phyloP scores from a whole-genome alignment of 2,113 vertebrate species.

The Progne subis region DNA sequence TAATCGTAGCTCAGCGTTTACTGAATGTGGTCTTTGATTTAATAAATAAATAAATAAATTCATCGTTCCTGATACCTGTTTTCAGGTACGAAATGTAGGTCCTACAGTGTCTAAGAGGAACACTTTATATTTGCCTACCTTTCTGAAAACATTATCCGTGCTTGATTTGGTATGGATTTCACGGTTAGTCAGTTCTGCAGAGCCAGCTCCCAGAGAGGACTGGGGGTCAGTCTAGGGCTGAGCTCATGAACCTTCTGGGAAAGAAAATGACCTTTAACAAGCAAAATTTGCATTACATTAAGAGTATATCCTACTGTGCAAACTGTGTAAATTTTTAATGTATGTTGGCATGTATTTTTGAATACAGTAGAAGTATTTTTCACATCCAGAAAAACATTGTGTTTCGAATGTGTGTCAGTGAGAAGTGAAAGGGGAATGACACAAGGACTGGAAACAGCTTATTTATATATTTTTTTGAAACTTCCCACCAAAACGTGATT shows the following conservation, averaged over 20 bases:
- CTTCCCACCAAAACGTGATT: background rate
- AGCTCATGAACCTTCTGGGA: background rate
- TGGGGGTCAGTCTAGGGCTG: background rate
- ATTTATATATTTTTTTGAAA: background rate
- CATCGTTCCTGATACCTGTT: background rate
- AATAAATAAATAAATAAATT: background rate
- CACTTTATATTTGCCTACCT: background rate
- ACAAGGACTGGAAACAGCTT: background rate
- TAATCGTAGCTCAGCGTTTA: background rate
- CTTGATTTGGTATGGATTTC: background rate
- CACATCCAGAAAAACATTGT: background rate
- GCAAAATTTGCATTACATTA: background rate
- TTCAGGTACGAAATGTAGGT: background rate
- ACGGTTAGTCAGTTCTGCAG: background rate
- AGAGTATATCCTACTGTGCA: background rate
- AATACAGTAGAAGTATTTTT: background rate
- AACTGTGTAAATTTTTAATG: background rate
- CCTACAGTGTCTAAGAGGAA: background rate
- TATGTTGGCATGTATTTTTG: background rate
- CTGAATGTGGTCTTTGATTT: background rate
- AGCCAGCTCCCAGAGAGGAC: background rate
- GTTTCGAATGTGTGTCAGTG: background rate
- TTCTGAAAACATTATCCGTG: background rate
- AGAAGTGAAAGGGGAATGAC: background rate
- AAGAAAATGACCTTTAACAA: conserved; percentile 23